These are phyloP conservation scores for Rattus norvegicus DNA, from an alignment of 2,113 vertebrate species.

Conservation along the genomic window DNA sequence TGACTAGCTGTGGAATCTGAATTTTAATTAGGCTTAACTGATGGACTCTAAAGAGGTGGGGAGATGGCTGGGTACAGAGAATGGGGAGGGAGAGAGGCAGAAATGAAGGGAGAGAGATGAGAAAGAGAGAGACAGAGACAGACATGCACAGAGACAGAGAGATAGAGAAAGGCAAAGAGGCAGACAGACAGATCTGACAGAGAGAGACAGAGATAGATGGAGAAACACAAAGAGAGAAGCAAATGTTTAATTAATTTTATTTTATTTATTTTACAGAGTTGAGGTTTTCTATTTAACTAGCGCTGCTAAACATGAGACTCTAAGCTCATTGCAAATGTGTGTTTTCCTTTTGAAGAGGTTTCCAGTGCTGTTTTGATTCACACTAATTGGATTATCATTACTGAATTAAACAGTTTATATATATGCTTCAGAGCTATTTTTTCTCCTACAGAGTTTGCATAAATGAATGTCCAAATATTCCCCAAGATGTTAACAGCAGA, in stretches of 20 bases:
- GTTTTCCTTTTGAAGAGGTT: conserved; percentile 41
- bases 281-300: background rate
- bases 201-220: no score
- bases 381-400: conserved; percentile 39
- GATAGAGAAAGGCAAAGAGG: background rate
- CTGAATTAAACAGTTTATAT: conserved; percentile 51
- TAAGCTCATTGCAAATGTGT: background rate
- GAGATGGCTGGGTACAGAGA: background rate
- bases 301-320: background rate
- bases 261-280: background rate
- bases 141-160: background rate
- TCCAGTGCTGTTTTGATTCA: conserved; percentile 31
- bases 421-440: background rate
- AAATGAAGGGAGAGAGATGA: background rate
- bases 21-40: background rate
- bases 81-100: background rate
- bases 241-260: background rate
- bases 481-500: conserved; percentile 23
- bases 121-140: background rate
- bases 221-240: background rate
- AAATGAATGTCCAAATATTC: conserved; percentile 22
- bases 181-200: background rate
- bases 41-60: no score
- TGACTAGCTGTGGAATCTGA: background rate
- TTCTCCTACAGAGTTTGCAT: background rate